Base-by-base conservation (phyloP, 2,797 vertebrate species). In the Schizothorax lantsangensis region DNA sequence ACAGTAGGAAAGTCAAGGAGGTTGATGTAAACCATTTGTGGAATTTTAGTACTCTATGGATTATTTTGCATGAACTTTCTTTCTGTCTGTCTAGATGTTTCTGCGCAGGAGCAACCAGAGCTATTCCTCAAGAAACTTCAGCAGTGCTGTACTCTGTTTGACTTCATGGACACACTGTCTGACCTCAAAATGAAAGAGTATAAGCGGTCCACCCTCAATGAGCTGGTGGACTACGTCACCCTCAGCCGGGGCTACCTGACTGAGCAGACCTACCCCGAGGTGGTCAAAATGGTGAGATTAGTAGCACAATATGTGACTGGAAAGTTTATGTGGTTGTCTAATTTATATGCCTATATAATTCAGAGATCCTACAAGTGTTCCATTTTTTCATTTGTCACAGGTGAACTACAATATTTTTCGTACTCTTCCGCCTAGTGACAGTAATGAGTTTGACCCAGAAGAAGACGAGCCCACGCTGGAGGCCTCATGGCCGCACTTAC, bases 131-230 rank as follows among this genome's bases (percentile, higher is more conserved):
- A 99, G 97, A 99, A 99, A 96, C 96, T 99, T 95, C 98, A 99
- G 95, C 98, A 99, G 98, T 99, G 98, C 95, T 99, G 98, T 95
- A 98, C 98, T 82, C 96, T 99, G 94, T 99, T 99, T 94, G 98
- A 99, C 96, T 99, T 99, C 95, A 99, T 99, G 97, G 98, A 99
- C 97, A 99, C 98, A 89, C 96, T 99, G 96, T 98, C 97, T 88
- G 98, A 99, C 96, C 98, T 99, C 95, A 99, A 99, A 97, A 99
- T 99, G 98, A 99, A 99, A 97, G 98, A 99, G 96, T 99, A 99
- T 95, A 99, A 99, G 94, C 97, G 98, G 93, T 98, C 98, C 95
- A 99, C 98, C 91, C 97, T 99, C 96, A 99, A 98, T 92, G 98
- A 99, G 96, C 96, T 99, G 95, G 98, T 99, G 96, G 98, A 99